These are phyloP conservation scores for Crematogaster levior DNA, from an alignment of 2,888 invertebrate species.

Conservation along the genomic window DNA sequence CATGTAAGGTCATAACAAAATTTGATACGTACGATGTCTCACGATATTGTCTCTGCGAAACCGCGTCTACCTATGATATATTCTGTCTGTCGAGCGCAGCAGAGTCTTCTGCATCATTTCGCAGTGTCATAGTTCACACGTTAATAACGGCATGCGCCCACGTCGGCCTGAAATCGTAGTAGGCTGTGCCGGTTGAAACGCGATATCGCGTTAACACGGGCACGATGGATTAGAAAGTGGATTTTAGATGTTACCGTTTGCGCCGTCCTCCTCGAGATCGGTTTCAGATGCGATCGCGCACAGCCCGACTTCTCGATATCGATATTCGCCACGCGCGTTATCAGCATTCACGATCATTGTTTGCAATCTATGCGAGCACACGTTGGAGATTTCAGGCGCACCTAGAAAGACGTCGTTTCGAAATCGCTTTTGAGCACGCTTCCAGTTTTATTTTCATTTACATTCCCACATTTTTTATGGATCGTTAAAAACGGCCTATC, in stretches of 20 bases:
- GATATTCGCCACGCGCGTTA: conserved; percentile 48
- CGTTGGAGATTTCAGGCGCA: conserved; percentile 47
- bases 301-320: conserved; percentile 53
- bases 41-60: background rate
- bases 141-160: conserved; percentile 52
- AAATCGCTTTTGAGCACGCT: conserved; percentile 47
- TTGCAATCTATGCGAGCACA: conserved; percentile 51
- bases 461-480: background rate
- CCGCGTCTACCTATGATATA: background rate
- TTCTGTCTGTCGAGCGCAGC: background rate
- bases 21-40: too few relatives aligned
- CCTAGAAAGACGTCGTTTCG: conserved; percentile 66
- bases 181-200: conserved; percentile 42
- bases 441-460: conserved; percentile 9
- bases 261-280: conserved; percentile 23
- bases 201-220: conserved; percentile 50
- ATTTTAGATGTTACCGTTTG: conserved; percentile 50
- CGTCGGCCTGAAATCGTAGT: conserved; percentile 45
- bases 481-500: background rate
- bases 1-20: background rate
- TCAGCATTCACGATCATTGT: conserved; percentile 34
- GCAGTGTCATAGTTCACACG: conserved; percentile 54
- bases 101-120: conserved; percentile 33
- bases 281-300: conserved; percentile 37
- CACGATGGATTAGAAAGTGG: conserved; percentile 51